Percentiles rank a stretch among this genome's conserved stretches.
Evolutionary conservation across 2,113 vertebrate species (phyloP).

Genomic region (Delphinapterus leucas): DNA sequence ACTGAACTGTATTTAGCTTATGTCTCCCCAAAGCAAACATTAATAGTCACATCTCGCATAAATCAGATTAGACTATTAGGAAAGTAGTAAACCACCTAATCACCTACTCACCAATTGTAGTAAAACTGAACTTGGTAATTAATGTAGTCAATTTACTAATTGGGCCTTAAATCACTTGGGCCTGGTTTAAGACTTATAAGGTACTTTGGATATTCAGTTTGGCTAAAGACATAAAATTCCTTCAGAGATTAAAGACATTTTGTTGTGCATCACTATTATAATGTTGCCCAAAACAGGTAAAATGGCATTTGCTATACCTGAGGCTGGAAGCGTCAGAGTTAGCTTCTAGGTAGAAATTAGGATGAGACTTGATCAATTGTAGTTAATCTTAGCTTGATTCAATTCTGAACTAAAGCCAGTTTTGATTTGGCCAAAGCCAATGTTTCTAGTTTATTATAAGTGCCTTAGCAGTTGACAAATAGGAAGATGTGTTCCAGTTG

Average conservation of each 20-base stretch:
- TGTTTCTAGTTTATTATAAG: slow-evolving; percentile 38
- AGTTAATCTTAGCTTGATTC: slow-evolving; percentile 64
- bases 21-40: slow-evolving; percentile 59
- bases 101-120: slow-evolving; percentile 62
- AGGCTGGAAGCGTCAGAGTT: not conserved
- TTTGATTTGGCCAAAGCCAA: slow-evolving; percentile 32
- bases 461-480: slow-evolving; percentile 20
- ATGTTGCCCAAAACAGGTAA: not conserved
- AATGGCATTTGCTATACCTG: not conserved
- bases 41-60: slow-evolving; percentile 62
- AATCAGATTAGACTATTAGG: slow-evolving; percentile 68
- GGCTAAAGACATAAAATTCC: slow-evolving; percentile 44
- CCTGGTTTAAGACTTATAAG: slow-evolving; percentile 64
- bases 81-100: slow-evolving; percentile 72
- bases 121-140: slow-evolving; percentile 74
- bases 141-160: slow-evolving; percentile 71
- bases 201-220: not conserved
- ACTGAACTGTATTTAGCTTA: slow-evolving; percentile 33
- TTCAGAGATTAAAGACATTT: not conserved
- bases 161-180: slow-evolving; percentile 47
- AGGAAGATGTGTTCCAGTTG: not conserved
- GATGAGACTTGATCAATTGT: slow-evolving; percentile 34
- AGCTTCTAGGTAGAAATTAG: not conserved
- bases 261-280: not conserved
- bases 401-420: slow-evolving; percentile 52